These are phyloP conservation scores for Podarcis lilfordi DNA, from an alignment of 2,797 vertebrate genomes.

Conservation along the genomic window DNA sequence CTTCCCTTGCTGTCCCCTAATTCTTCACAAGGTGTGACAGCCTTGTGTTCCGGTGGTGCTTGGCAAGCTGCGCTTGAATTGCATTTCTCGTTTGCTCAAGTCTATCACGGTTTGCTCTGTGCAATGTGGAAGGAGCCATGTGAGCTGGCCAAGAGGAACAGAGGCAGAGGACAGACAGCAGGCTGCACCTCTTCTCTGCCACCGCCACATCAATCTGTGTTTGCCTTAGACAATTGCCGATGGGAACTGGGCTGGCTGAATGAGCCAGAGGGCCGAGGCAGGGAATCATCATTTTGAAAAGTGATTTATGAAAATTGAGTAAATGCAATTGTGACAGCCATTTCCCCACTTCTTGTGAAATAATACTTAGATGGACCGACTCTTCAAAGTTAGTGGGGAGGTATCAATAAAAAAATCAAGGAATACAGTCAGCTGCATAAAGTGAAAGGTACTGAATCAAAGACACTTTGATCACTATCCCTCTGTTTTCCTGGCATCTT, in stretches of 20 bases:
- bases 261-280: constrained; percentile 10
- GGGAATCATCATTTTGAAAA: not conserved
- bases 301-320: constrained; percentile 26
- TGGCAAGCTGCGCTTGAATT: constrained; percentile 44
- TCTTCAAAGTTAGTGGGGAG: constrained; percentile 25
- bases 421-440: not conserved
- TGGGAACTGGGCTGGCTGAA: not conserved
- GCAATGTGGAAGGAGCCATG: constrained; percentile 8
- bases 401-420: constrained; percentile 31
- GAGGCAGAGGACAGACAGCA: constrained; percentile 7
- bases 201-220: constrained; percentile 26
- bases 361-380: not conserved
- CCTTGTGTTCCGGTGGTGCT: constrained; percentile 49
- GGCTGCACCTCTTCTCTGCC: constrained; percentile 23
- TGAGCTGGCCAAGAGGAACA: constrained; percentile 14
- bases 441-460: not conserved
- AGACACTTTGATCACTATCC: constrained; percentile 6
- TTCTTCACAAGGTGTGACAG: constrained; percentile 34
- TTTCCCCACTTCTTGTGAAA: not conserved
- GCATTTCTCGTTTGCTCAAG: constrained; percentile 18
- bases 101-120: constrained; percentile 25
- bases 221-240: not conserved
- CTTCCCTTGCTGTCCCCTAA: not conserved
- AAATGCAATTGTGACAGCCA: constrained; percentile 12
- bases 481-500: not conserved